These are phyloP conservation scores for Sitta carolinensis DNA, from an alignment of 2,797 vertebrate genomes.

Conservation along the genomic window DNA sequence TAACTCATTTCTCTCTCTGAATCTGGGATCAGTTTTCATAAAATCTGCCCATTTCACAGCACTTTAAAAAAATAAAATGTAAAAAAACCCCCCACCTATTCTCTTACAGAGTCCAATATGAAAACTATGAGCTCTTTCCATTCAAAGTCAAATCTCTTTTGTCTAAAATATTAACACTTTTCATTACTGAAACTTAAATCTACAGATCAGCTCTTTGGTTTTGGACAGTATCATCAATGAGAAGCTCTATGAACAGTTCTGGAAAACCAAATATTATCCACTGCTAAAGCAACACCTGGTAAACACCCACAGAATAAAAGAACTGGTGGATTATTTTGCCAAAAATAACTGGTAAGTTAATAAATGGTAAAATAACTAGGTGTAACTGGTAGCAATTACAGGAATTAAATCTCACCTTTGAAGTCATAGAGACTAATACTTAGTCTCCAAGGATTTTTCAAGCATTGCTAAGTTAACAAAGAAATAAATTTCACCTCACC, in stretches of 20 bases:
- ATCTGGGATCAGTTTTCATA: background rate
- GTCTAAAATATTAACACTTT: background rate
- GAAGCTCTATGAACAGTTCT: conserved; percentile 79
- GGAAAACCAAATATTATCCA: conserved; percentile 83
- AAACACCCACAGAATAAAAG: conserved; percentile 74
- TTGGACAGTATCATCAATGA: conserved; percentile 80
- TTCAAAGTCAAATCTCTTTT: background rate
- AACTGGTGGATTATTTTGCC: conserved; percentile 81
- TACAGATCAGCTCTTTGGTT: conserved; percentile 83
- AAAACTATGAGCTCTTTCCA: background rate
- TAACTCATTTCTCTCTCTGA: background rate
- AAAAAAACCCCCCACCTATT: background rate
- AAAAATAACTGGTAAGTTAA: conserved; percentile 81
- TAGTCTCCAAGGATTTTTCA: background rate
- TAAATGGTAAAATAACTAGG: background rate
- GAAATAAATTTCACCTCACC: background rate
- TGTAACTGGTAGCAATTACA: background rate
- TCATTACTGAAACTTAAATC: background rate
- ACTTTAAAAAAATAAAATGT: background rate
- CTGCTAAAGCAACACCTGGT: conserved; percentile 79
- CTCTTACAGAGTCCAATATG: accelerated
- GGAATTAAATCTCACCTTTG: background rate
- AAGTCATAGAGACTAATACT: background rate
- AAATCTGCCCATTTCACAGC: background rate
- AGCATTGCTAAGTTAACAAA: background rate